phyloP scores from a whole-genome alignment of 2,113 vertebrate genomes.

The Dicaeum eximium region DNA sequence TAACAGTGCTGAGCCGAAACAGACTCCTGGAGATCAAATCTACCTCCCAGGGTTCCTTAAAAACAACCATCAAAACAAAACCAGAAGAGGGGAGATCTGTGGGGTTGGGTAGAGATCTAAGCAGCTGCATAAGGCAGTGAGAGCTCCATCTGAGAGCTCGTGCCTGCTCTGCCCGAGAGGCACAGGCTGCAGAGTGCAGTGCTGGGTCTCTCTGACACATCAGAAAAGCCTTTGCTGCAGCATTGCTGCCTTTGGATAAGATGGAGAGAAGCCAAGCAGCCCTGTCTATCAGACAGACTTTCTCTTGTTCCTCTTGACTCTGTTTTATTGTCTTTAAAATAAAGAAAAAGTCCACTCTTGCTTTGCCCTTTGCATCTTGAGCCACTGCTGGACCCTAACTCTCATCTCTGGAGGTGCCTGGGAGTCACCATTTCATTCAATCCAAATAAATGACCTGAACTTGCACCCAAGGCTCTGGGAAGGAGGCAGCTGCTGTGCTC shows the following conservation, averaged over 20 bases:
- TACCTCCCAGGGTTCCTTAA: not conserved
- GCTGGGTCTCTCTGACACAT: slow-evolving; percentile 46
- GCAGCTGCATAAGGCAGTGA: not conserved
- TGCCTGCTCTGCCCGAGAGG: slow-evolving; percentile 39
- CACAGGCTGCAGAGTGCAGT: not conserved
- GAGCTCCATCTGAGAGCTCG: slow-evolving; percentile 9
- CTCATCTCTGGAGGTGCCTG: not conserved
- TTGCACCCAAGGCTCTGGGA: not conserved
- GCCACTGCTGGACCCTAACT: not conserved
- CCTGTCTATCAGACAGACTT: not conserved
- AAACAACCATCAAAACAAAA: slow-evolving; percentile 47
- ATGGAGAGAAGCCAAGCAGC: slow-evolving; percentile 23
- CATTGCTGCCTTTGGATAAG: slow-evolving; percentile 21
- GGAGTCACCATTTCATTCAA: not conserved
- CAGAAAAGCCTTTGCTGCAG: slow-evolving; percentile 35
- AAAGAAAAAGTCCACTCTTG: not conserved
- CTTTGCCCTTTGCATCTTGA: not conserved
- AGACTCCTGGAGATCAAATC: not conserved
- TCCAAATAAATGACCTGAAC: not conserved
- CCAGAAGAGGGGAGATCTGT: not conserved
- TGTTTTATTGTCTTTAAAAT: not conserved
- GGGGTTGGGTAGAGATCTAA: slow-evolving; percentile 29
- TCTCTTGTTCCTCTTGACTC: slow-evolving; percentile 6
- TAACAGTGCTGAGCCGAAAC: not conserved
- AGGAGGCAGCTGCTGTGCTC: not conserved